phyloP scores from a whole-genome alignment of 2,888 invertebrate genomes.

The Calliphora vomitoria region DNA sequence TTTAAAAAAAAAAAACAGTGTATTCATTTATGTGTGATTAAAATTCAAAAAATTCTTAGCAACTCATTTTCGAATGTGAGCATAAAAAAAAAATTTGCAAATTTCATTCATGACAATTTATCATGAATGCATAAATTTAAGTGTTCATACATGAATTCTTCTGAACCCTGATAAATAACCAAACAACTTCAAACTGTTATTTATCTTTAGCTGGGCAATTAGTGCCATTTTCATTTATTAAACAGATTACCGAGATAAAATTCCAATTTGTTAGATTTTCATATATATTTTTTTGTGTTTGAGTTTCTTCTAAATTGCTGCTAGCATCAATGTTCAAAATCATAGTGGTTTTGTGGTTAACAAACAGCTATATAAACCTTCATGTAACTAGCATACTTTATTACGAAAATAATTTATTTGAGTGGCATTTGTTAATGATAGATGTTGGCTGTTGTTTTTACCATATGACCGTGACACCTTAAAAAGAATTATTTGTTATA shows the following conservation, averaged over 20 bases:
- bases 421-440: constrained; percentile 50
- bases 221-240: constrained; percentile 10
- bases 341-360: constrained; percentile 35
- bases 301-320: background rate
- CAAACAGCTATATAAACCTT: background rate
- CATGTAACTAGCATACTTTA: background rate
- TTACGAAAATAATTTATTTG: constrained; percentile 37
- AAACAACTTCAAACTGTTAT: background rate
- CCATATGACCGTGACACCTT: background rate
- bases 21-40: no score
- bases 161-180: no score
- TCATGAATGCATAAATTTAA: no score
- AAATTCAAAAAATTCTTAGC: no score
- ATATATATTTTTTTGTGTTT: background rate
- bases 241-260: constrained; percentile 15
- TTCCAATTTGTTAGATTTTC: constrained; percentile 6
- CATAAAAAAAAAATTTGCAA: no score
- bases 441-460: constrained; percentile 4
- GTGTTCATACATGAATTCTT: no score
- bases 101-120: no score
- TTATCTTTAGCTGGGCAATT: constrained; percentile 12
- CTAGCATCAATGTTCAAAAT: constrained; percentile 39
- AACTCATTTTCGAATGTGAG: no score
- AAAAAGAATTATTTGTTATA: background rate
- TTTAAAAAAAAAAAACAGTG: no score